A percentile compares a stretch with the other conserved stretches of the same genome.
Conservation (phyloP, 2,113 vertebrate genomes). For the Ptilonorhynchus violaceus region DNA sequence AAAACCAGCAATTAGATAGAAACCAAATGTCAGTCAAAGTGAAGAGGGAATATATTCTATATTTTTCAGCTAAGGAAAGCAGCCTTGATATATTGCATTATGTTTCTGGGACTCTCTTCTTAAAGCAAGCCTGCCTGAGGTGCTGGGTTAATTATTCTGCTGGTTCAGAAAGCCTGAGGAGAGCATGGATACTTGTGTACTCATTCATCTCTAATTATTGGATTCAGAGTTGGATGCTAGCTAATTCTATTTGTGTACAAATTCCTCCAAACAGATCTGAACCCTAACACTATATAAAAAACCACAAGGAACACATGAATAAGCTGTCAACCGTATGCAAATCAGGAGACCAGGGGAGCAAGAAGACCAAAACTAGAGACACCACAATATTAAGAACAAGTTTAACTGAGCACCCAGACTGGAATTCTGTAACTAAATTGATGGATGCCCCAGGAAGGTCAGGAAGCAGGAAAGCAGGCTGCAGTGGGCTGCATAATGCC, state of each 20-base stretch:
- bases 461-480: not conserved
- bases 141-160: conserved; percentile 51
- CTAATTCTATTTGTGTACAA: conserved; percentile 7
- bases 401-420: not conserved
- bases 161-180: conserved; percentile 36
- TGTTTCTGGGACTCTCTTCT: conserved; percentile 34
- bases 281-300: not conserved
- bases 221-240: conserved; percentile 23
- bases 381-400: not conserved
- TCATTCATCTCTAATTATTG: conserved; percentile 48
- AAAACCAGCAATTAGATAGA: conserved; percentile 32
- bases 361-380: not conserved
- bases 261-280: conserved; percentile 16
- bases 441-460: not conserved
- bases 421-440: not conserved
- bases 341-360: not conserved
- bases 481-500: not conserved
- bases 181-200: conserved; percentile 6
- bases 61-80: conserved; percentile 18
- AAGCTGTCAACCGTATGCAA: conserved; percentile 6
- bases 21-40: not conserved
- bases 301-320: not conserved
- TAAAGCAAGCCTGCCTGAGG: conserved; percentile 10
- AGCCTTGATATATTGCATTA: not conserved
- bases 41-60: not conserved